Evolutionary conservation across 1,140 invertebrate genomes (phyloP), one percentile per base, ranked within the genome.

Genomic region (Notospermus geniculatus): DNA sequence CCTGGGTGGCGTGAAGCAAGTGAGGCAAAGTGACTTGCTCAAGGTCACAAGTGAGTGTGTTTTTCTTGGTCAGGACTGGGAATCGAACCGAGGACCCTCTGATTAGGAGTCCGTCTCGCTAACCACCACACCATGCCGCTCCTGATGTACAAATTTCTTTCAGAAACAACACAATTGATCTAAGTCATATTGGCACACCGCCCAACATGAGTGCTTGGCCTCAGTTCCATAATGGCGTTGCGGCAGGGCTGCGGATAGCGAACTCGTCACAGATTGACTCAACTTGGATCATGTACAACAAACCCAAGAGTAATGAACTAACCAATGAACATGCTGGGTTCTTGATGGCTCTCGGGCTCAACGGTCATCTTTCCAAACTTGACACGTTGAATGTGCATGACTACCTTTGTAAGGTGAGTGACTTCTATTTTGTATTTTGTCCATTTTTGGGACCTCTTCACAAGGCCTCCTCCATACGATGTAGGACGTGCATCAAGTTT

Each of bases 141-240:
- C n/a, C n/a, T n/a, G n/a, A n/a, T n/a, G n/a, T n/a, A n/a, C n/a
- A n/a, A n/a, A n/a, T n/a, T n/a, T 65, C 54, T 64, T 61, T n/a
- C 57, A 78, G 78, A 54, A 80, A 80, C 63, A 75, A 71, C 11
- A 77, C 90, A 23, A 88, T 97, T 17, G 92, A 96, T 70, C 82
- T 97, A 71, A 87, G 87, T 32, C 91, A 93, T 70, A 90, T 93
- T 64, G 93, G 95, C 71, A 87, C 91, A 0, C 90, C 91, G 0
- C 82, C 90, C 0, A 92, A 93, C 71, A 93, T 93, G 88, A 90
- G 91, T 71, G 80, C 89, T 29, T 98, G 95, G 95, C 95, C 95
- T 1, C 83, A 89, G 52, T 98, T 98, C 80, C 96, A 98, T 77
- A 97, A 97, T 79, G 95, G 95, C 0, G 94, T 96, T 0, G 94